Evolutionary conservation across 2,797 vertebrate genomes (phyloP).

Genomic region (Smutsia temminckii): DNA sequence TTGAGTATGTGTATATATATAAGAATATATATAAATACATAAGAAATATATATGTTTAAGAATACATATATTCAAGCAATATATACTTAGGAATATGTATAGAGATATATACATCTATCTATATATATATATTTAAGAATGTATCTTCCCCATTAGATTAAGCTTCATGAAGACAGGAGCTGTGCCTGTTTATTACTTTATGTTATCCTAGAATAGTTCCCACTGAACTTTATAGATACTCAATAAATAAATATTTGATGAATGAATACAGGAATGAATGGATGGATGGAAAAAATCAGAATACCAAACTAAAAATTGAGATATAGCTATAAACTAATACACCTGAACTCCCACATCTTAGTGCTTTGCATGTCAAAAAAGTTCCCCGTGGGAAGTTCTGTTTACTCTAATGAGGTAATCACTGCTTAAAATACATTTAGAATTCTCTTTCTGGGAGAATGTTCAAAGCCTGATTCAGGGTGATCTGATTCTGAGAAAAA

Average conservation of each 20-base stretch:
- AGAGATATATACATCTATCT: too few species aligned
- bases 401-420: constrained; percentile 4
- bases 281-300: background rate
- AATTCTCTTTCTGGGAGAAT: background rate
- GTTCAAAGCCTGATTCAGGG: background rate
- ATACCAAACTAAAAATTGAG: background rate
- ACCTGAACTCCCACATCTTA: background rate
- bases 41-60: too few species aligned
- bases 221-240: background rate
- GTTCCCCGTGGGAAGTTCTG: background rate
- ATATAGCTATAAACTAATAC: background rate
- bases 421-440: background rate
- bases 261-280: background rate
- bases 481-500: constrained; percentile 42
- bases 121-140: background rate
- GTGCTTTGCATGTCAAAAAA: background rate
- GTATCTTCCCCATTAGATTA: background rate
- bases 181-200: background rate
- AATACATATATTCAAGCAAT: too few species aligned
- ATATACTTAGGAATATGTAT: too few species aligned
- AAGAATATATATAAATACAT: too few species aligned
- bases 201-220: background rate
- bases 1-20: too few species aligned
- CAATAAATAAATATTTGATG: constrained; percentile 29
- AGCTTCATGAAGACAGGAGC: background rate